These are phyloP conservation scores for Ictalurus furcatus DNA, from an alignment of 2,113 vertebrate genomes.

Conservation along the genomic window DNA sequence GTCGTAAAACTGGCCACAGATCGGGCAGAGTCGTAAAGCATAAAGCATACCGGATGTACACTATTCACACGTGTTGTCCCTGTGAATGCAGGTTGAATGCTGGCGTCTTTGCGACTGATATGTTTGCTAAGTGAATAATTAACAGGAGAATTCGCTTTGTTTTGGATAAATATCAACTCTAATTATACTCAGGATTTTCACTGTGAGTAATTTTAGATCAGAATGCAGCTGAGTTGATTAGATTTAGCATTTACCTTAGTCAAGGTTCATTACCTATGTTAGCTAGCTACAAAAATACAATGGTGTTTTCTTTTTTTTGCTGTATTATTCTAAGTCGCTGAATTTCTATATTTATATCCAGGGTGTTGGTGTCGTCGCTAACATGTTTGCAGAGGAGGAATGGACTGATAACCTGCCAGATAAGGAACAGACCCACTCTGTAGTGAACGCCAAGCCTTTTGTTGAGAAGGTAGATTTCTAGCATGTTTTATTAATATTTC, in stretches of 20 bases:
- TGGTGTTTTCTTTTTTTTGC: neutral
- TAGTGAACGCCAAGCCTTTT: neutral
- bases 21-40: neutral
- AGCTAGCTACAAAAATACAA: neutral
- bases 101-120: neutral
- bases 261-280: neutral
- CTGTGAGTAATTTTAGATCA: neutral
- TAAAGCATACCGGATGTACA: constrained; percentile 33
- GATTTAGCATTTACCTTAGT: neutral
- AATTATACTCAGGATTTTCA: neutral
- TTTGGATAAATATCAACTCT: neutral
- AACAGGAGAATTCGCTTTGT: neutral
- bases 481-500: neutral
- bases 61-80: constrained; percentile 14
- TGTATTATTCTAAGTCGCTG: neutral
- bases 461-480: constrained; percentile 30
- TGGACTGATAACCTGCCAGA: constrained; percentile 69
- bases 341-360: neutral
- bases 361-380: constrained; percentile 14
- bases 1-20: neutral
- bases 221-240: neutral
- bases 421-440: constrained; percentile 32
- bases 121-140: neutral
- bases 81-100: neutral
- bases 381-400: constrained; percentile 75